phyloP scores from a whole-genome alignment of 2,113 vertebrate species.

The Oryzias woworae region DNA sequence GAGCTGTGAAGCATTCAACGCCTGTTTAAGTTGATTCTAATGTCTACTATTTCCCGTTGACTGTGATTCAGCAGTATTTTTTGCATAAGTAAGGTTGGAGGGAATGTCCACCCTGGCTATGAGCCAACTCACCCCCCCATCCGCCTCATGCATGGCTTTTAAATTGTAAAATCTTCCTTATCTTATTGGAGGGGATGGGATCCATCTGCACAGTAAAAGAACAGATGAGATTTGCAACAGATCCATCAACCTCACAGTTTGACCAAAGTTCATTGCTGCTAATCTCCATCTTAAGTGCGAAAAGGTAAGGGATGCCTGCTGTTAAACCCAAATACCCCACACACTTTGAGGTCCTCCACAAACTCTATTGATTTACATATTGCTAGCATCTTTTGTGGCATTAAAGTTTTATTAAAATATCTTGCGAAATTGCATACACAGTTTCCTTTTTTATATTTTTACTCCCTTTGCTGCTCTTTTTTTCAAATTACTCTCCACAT shows the following conservation, averaged over 20 bases:
- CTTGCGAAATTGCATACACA: no score
- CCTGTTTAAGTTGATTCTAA: no score
- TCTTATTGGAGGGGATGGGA: neutral
- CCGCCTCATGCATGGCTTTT: neutral
- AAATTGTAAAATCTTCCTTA: conserved; percentile 1
- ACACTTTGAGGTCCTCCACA: neutral
- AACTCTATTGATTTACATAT: no score
- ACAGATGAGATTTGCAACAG: neutral
- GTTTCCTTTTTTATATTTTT: no score
- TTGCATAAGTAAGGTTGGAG: conserved; percentile 37
- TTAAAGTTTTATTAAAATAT: no score
- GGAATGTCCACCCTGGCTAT: conserved; percentile 9
- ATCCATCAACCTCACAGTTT: neutral
- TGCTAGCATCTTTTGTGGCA: no score
- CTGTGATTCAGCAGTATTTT: conserved; percentile 54
- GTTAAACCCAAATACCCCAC: conserved; percentile 3
- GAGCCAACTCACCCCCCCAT: conserved; percentile 9
- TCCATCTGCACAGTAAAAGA: neutral
- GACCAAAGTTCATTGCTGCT: conserved; percentile 17
- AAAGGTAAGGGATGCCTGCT: conserved; percentile 13
- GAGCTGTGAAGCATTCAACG: no score
- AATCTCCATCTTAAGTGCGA: conserved; percentile 39
- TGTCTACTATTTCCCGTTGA: no score
- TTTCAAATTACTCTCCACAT: no score
- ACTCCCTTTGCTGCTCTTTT: no score